Conservation (phyloP, 2,888 invertebrate species). For the Aethes cnicana region DNA sequence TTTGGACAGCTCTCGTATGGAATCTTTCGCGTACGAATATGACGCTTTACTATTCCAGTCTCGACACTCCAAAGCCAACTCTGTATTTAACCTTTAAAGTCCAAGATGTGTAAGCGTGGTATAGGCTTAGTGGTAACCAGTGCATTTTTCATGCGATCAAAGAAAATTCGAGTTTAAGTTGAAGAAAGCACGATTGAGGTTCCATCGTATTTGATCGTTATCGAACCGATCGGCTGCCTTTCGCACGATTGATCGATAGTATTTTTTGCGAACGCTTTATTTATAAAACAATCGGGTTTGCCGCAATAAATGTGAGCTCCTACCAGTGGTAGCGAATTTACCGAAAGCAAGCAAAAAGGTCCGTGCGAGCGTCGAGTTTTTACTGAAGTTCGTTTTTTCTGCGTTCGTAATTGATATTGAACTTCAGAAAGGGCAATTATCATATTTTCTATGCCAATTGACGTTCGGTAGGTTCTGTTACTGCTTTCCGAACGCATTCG, state of each 20-base stretch:
- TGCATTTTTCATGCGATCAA: constrained; percentile 35
- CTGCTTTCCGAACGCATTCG: too few species aligned
- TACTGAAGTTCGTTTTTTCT: constrained; percentile 13
- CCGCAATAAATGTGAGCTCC: constrained; percentile 71
- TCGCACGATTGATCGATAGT: constrained; percentile 83
- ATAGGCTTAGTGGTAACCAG: constrained; percentile 25
- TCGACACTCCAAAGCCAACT: constrained; percentile 42
- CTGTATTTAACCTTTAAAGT: constrained; percentile 35
- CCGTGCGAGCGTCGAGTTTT: constrained; percentile 23
- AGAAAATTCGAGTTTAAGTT: constrained; percentile 45
- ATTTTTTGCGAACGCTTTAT: constrained; percentile 79
- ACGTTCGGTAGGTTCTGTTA: too few species aligned
- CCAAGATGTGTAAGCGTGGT: constrained; percentile 39
- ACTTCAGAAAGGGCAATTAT: constrained; percentile 3
- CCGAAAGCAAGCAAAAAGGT: constrained; percentile 46
- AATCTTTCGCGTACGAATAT: constrained; percentile 79
- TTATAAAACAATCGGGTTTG: constrained; percentile 81
- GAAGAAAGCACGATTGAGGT: constrained; percentile 42
- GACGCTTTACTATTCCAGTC: constrained; percentile 52
- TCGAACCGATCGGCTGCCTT: constrained; percentile 72
- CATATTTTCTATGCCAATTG: background rate
- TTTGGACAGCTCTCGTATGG: constrained; percentile 79
- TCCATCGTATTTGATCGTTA: constrained; percentile 45
- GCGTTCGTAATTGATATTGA: constrained; percentile 25
- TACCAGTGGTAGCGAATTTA: constrained; percentile 59